Evolutionary conservation across 2,113 vertebrate species (phyloP).

Genomic region (Petroica traversi): DNA sequence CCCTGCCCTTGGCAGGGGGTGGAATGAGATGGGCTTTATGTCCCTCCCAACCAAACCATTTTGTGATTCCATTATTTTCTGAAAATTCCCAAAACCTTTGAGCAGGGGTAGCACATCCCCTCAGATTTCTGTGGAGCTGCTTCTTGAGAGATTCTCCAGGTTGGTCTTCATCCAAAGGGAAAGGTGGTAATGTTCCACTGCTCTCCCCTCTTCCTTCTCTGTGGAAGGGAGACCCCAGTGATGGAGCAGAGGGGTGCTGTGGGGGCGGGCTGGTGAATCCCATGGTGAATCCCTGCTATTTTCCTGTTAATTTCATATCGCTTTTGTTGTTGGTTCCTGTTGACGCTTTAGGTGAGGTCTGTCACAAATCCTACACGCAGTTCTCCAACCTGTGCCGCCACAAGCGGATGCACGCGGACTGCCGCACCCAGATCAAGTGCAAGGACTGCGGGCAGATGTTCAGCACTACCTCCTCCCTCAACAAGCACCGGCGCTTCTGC

Average conservation of each 20-base stretch:
- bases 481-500: conserved; percentile 99
- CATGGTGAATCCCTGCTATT: accelerated
- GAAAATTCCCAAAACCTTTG: background rate
- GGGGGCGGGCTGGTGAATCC: accelerated
- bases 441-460: conserved; percentile 99
- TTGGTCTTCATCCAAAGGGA: background rate
- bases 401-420: conserved; percentile 99
- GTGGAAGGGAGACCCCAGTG: accelerated
- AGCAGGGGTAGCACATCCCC: background rate
- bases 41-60: background rate
- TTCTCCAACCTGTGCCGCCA: conserved; percentile 99
- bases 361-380: conserved; percentile 99
- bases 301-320: conserved; percentile 65
- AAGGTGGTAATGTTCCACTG: accelerated
- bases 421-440: conserved; percentile 98
- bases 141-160: background rate
- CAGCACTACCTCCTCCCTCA: conserved; percentile 99
- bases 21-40: background rate
- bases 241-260: accelerated
- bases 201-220: accelerated
- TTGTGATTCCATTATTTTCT: background rate
- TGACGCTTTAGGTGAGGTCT: conserved; percentile 93
- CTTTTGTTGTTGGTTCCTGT: conserved; percentile 65
- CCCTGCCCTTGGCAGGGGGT: background rate
- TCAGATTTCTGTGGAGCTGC: background rate